phyloP scores from a whole-genome alignment of 2,113 vertebrate species.

The Regulus satrapa region DNA sequence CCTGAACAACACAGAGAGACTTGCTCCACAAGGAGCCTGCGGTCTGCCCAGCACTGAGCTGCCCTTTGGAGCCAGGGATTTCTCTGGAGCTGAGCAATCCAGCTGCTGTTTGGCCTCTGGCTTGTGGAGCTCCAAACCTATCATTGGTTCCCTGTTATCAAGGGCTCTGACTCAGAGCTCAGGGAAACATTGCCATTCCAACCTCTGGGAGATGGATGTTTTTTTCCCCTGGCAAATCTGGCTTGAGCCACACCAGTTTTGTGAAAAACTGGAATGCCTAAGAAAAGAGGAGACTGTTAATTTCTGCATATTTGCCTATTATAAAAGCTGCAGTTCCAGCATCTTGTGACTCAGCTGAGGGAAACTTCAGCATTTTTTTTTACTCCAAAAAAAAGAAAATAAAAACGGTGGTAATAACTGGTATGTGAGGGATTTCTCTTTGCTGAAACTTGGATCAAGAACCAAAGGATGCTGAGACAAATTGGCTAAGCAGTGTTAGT shows the following conservation, averaged over 20 bases:
- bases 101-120: background rate
- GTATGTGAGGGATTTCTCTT: background rate
- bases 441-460: background rate
- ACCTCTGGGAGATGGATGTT: background rate
- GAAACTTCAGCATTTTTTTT: background rate
- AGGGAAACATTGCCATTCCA: background rate
- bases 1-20: background rate
- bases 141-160: background rate
- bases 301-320: background rate
- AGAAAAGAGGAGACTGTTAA: background rate
- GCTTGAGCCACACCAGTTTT: background rate
- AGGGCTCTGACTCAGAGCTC: constrained; percentile 19
- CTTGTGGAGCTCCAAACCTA: background rate
- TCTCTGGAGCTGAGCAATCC: background rate
- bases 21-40: background rate
- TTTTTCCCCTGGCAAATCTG: background rate
- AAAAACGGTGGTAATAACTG: background rate
- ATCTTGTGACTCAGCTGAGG: background rate
- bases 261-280: background rate
- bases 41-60: background rate
- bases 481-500: rapidly evolving
- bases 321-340: background rate
- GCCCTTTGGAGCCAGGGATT: background rate
- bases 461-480: background rate
- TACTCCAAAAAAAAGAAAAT: background rate